Conservation (phyloP, 2,797 vertebrate genomes). For the Pygocentrus nattereri region DNA sequence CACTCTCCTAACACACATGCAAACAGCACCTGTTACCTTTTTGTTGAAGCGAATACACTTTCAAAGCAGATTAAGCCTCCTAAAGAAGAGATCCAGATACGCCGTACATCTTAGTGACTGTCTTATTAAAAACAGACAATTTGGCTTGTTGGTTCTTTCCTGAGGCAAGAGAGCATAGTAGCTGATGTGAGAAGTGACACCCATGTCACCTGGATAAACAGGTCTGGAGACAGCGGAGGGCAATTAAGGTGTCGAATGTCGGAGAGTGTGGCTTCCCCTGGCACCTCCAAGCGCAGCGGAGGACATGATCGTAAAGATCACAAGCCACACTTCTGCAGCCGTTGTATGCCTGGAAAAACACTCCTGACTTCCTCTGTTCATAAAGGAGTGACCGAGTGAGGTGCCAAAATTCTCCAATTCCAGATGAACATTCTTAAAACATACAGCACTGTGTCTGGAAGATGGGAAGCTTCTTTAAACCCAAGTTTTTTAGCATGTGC, state of each 20-base stretch:
- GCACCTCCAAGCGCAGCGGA: constrained; percentile 57
- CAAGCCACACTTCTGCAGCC: constrained; percentile 10
- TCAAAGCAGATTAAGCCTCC: neutral
- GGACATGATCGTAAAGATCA: constrained; percentile 39
- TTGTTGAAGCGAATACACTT: neutral
- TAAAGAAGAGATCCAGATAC: neutral
- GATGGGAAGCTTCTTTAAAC: too few relatives aligned
- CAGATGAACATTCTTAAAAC: neutral
- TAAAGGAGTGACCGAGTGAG: neutral
- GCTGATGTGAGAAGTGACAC: constrained; percentile 44
- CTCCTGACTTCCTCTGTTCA: constrained; percentile 22
- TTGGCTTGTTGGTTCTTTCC: neutral
- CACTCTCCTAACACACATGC: neutral
- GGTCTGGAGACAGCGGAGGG: constrained; percentile 50
- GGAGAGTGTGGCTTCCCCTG: constrained; percentile 55
- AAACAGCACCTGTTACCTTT: neutral
- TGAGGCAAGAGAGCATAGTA: constrained; percentile 8
- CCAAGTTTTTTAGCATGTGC: too few relatives aligned
- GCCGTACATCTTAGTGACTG: neutral
- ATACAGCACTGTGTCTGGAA: neutral
- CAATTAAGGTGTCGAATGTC: constrained; percentile 74
- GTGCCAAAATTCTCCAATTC: neutral
- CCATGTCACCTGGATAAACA: constrained; percentile 43
- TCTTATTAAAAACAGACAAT: constrained; percentile 9
- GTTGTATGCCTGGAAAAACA: constrained; percentile 11